These are phyloP conservation scores for Coleophora flavipennella DNA, from an alignment of 2,888 invertebrate species.

Conservation along the genomic window DNA sequence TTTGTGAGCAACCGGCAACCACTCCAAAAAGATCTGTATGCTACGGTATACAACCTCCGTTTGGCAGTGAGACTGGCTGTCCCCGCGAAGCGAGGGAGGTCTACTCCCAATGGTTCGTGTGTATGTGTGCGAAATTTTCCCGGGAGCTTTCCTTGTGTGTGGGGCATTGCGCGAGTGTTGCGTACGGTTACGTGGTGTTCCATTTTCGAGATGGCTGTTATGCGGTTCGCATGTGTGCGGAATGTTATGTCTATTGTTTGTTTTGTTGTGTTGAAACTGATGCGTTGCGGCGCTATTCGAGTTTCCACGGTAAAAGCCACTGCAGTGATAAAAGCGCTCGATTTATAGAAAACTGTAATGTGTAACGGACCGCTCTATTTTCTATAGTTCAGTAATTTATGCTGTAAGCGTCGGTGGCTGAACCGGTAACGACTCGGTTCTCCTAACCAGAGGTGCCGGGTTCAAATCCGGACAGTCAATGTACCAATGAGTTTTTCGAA, in stretches of 20 bases:
- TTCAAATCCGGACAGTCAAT: too few relatives aligned
- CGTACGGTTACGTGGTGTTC: constrained; percentile 13
- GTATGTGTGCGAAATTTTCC: constrained; percentile 44
- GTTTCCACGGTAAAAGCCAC: constrained; percentile 7
- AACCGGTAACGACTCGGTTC: too few relatives aligned
- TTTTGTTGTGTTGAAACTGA: constrained; percentile 55
- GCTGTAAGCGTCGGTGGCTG: too few relatives aligned
- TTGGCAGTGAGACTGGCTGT: constrained; percentile 1
- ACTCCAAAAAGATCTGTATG: neutral
- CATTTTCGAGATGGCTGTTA: too few relatives aligned
- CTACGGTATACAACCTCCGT: neutral
- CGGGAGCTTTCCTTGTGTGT: constrained; percentile 30
- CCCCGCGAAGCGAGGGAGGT: constrained; percentile 27
- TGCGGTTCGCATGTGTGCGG: constrained; percentile 35
- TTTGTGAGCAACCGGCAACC: neutral
- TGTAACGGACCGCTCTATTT: too few relatives aligned
- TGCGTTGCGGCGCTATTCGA: constrained; percentile 21
- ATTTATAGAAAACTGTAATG: too few relatives aligned
- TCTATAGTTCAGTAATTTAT: neutral
- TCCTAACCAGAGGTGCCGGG: too few relatives aligned
- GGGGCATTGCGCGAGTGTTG: constrained; percentile 35
- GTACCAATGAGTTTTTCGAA: too few relatives aligned
- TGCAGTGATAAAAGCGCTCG: too few relatives aligned
- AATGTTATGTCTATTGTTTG: constrained; percentile 39
- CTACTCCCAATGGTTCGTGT: constrained; percentile 24